Evolutionary conservation across 2,888 invertebrate species (phyloP), one percentile per base, ranked within the genome.

Genomic region (Thereva unica): DNA sequence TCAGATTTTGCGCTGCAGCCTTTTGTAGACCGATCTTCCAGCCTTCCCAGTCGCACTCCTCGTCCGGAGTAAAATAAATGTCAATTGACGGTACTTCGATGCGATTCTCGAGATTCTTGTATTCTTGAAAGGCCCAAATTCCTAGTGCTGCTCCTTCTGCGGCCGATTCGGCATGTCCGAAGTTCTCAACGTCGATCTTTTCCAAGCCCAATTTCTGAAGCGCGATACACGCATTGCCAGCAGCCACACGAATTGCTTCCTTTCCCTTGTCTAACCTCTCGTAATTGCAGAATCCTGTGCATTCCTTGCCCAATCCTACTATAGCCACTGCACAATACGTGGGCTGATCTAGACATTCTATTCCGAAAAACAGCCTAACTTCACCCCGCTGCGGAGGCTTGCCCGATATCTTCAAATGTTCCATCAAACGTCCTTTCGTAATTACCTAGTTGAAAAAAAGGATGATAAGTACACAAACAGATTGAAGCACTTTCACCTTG

Each of bases 1-100:
- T 88, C 66, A 92, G 81, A 79, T 93, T 93, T 79, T 94, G 93
- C 0, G 90, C 89, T 67, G 89, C 88, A 0, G 90, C 92, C 75
- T 91, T 87, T 64, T 87, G 81, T 38, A 85, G 74, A 0, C 93
- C 93, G 68, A 87, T 85, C 71, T 85, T 83, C 91, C 91, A 93
- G 3, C 87, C 88, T 1, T 87, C 85, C 72, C 83, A 81, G 73
- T 89, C 87, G 73, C 88, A 88, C 71, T 88, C 84, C 72, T 85
- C 85, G 35, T 87, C 80, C 55, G 84, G 82, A 1, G 88, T 74
- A 5, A 52, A 9, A 67, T 82, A 80, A 72, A 91, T 66, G 71
- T 76, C 78, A n/a, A 80, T 76, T 3, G 73, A 71, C 3, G 79
- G 77, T 0, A 75, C 71, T 0, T 73, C 71, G 9, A 75, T 70